Percentiles rank a stretch among this genome's conserved stretches.
These are phyloP conservation scores for Desmophyllum pertusum DNA, from an alignment of 92 coral and sea anemone species.

Conservation along the genomic window DNA sequence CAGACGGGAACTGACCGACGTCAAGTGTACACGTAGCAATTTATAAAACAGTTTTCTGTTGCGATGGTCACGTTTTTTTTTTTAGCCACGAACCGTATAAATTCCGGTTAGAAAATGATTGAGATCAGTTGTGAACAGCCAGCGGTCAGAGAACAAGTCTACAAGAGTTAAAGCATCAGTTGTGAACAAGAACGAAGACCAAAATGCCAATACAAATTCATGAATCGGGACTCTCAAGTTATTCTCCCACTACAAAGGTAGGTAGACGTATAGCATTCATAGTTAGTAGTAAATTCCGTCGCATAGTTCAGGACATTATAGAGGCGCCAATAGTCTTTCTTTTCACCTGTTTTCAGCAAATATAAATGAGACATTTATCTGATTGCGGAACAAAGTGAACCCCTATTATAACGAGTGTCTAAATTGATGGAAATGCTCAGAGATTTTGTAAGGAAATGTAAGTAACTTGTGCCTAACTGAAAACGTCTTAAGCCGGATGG, in stretches of 20 bases:
- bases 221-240: not conserved
- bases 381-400: not conserved
- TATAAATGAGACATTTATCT: not conserved
- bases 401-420: not conserved
- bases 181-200: not conserved
- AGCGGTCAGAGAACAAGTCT: not conserved
- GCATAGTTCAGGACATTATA: not conserved
- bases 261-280: not conserved
- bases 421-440: not conserved
- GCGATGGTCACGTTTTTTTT: not conserved
- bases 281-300: not conserved
- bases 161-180: not conserved
- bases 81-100: constrained; percentile 2
- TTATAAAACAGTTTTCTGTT: not conserved
- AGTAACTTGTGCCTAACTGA: not conserved
- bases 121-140: not conserved
- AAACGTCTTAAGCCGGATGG: not conserved
- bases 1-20: not conserved
- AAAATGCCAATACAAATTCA: constrained; percentile 3
- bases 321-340: not conserved
- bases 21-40: not conserved
- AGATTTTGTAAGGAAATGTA: not conserved
- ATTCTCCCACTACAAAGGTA: constrained; percentile 4
- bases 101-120: not conserved
- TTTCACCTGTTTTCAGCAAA: not conserved